These are phyloP conservation scores for Melinaea menophilus DNA, from an alignment of 2,888 invertebrate genomes.

Conservation along the genomic window DNA sequence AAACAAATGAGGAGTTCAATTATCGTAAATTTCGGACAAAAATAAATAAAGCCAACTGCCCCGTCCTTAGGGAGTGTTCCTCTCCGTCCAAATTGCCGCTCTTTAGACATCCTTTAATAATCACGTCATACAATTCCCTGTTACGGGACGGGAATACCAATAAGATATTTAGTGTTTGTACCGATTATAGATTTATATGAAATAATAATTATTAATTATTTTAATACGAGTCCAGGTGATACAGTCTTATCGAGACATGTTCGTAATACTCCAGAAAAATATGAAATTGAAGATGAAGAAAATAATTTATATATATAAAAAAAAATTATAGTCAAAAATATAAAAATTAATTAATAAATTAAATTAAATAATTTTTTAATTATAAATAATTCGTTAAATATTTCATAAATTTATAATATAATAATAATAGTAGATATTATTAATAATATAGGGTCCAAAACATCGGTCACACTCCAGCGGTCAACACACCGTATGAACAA, in stretches of 20 bases:
- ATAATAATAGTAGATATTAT: not conserved
- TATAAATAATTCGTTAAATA: no score
- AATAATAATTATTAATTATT: no score
- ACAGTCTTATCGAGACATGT: no score
- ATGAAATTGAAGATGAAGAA: no score
- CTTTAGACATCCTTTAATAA: conserved; percentile 71
- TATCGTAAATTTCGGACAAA: conserved; percentile 23
- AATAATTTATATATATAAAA: no score
- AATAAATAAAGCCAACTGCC: conserved; percentile 50
- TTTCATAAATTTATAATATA: not conserved
- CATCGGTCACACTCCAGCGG: conserved; percentile 47
- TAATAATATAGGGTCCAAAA: not conserved
- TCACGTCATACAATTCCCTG: conserved; percentile 74
- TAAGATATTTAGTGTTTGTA: conserved; percentile 49
- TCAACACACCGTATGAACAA: conserved; percentile 53
- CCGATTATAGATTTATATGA: conserved; percentile 30
- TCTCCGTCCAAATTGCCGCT: conserved; percentile 68
- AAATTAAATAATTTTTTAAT: no score
- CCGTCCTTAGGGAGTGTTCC: conserved; percentile 62
- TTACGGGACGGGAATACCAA: conserved; percentile 62
- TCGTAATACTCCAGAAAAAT: no score
- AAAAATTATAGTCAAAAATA: no score
- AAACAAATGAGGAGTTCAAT: conserved; percentile 10
- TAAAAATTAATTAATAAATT: no score
- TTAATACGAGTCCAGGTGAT: no score